Base-by-base conservation (phyloP, 2,797 vertebrate species). In the Trematomus bernacchii region DNA sequence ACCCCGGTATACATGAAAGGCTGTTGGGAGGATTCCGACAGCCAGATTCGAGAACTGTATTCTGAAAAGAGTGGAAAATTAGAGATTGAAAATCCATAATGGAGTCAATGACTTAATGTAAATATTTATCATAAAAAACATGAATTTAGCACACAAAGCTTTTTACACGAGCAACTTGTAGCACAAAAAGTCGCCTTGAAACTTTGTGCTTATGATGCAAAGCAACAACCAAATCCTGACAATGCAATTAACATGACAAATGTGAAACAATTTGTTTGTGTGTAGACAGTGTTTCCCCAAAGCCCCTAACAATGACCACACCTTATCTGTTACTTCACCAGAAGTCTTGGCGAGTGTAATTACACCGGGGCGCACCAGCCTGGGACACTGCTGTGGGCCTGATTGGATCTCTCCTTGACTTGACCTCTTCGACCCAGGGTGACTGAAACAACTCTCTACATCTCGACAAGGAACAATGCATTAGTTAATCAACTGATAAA, bases 371-470 rank as follows among this genome's bases (percentile, higher is more conserved):
- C 77, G 67, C 58, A 40, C 67, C 79, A 76, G 81, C 76, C 83
- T 74, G 59, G 80, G 81, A 89, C 84, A 75, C 82, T 71, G 66
- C 82, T 61, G 77, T 76, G 60, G 57, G 46, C 48, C 76, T 86
- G 94, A 95, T 95, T 94, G 90, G 89, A 95, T 95, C 94, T 96
- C 90, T 93, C 94, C 94, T 95, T 95, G 93, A 85, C 82, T 85
- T 92, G 89, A 92, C 93, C 93, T 87, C 57, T 70, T 75, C 48
- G 76, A 93, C 91, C 89, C 53, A 7, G 33, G 75, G 80, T 79
- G 83, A 92, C 83, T 70, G 85, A 87, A 86, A 82, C 77, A 83
- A 86, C 80, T 77, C 68, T 40, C 74, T 66, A 84, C 77, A 73
- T 85, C 81, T 89, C 85, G 43, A 73, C 62, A n/a, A 80, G 75